Percentiles rank a stretch among this genome's conserved stretches.
These are phyloP conservation scores for Blennius ocellaris DNA, from an alignment of 2,113 vertebrate species.

Conservation along the genomic window DNA sequence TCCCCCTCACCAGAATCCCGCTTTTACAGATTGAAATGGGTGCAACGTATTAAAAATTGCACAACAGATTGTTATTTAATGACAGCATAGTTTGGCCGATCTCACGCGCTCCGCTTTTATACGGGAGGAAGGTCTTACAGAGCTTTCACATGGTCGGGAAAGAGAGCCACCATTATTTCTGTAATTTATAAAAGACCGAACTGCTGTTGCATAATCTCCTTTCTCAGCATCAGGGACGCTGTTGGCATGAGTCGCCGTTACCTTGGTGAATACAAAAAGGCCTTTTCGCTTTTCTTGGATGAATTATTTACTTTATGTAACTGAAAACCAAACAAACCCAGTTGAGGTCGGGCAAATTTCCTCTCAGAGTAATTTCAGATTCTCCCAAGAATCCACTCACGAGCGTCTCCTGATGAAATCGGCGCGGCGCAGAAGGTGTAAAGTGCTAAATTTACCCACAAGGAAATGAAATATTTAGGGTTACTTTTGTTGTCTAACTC, in stretches of 20 bases:
- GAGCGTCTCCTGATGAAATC: background rate
- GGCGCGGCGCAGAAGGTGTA: background rate
- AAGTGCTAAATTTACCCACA: conserved; percentile 3
- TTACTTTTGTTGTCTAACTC: background rate
- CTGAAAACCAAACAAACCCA: conserved; percentile 25
- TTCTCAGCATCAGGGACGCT: conserved; percentile 61
- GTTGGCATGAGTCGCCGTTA: conserved; percentile 62
- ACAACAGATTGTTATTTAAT: conserved; percentile 57
- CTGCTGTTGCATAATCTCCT: conserved; percentile 72
- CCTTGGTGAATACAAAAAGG: conserved; percentile 72
- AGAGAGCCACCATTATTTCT: conserved; percentile 70
- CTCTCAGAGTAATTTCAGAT: conserved; percentile 13
- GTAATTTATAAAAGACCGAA: conserved; percentile 54
- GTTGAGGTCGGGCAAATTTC: conserved; percentile 12
- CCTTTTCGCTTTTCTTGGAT: conserved; percentile 33
- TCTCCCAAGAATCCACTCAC: conserved; percentile 2
- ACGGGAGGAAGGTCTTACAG: conserved; percentile 41
- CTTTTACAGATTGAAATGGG: conserved; percentile 25
- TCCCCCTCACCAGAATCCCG: conserved; percentile 18
- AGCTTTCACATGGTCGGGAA: conserved; percentile 59
- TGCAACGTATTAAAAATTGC: conserved; percentile 40
- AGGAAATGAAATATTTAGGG: conserved; percentile 25
- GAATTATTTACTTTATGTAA: conserved; percentile 62
- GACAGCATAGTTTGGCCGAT: conserved; percentile 50
- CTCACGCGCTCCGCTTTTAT: conserved; percentile 48